Evolutionary conservation across 2,113 vertebrate genomes (phyloP), one percentile per base, ranked within the genome.

Genomic region (Dasyurus viverrinus): DNA sequence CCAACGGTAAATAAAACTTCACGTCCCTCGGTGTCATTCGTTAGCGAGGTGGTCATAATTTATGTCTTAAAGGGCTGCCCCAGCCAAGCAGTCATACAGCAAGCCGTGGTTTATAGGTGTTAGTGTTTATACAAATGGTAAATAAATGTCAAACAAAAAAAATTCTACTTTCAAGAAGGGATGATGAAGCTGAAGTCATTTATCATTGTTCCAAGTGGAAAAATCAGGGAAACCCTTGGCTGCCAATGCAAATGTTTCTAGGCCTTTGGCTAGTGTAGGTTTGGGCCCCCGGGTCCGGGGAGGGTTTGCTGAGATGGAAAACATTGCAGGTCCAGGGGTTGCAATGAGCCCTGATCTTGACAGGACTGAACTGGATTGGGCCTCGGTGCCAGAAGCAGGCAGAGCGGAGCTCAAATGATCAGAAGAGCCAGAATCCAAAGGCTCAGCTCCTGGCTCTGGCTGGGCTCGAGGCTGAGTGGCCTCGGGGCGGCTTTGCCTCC

Each of bases 81-180:
- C 97, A 53, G 46, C 97, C 96, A 98, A 97, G 98, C 98, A 98
- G 98, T 98, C 98, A 98, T 98, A 98, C 96, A 97, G 96, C 98
- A 98, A 98, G 96, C 97, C 98, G 97, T 98, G 97, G 98, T 99
- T 98, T 98, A 98, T 98, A 98, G 98, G 98, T 99, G 99, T 99
- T 98, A 98, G 98, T 99, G 98, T 99, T 99, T 99, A 99, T 99
- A 99, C 93, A 98, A 99, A 99, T 98, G 98, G 98, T 99, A 99
- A 99, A 98, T 98, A 99, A 98, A 99, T 98, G 98, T 99, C 98
- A 99, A 98, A 99, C 98, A 98, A 97, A 98, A 98, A 98, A 97
- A 98, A 98, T 97, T 96, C 98, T 98, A 95, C 98, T 98, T 98
- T 98, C 97, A 97, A 97, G 98, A 96, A 98, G 96, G 25, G 95